These are phyloP conservation scores for Automeris io DNA, from an alignment of 2,888 invertebrate species.

Conservation along the genomic window DNA sequence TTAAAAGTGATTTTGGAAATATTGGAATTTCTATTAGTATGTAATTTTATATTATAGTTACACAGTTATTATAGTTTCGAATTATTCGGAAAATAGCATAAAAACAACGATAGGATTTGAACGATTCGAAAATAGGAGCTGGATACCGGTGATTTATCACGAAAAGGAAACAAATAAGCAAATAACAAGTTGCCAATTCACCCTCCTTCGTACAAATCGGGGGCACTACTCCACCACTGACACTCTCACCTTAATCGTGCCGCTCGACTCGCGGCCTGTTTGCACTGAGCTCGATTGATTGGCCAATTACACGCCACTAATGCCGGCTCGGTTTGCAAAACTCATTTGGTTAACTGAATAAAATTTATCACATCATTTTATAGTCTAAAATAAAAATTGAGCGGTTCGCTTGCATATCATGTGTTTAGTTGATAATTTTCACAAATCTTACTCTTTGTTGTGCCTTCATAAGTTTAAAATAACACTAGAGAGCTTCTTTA, in stretches of 20 bases:
- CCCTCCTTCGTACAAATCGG: constrained; percentile 23
- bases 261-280: constrained; percentile 32
- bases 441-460: too few relatives aligned
- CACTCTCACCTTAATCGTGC: constrained; percentile 42
- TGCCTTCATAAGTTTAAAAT: too few relatives aligned
- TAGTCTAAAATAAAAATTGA: neutral
- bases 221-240: constrained; percentile 17
- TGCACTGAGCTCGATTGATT: constrained; percentile 50
- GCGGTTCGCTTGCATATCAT: too few relatives aligned
- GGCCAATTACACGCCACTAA: constrained; percentile 56
- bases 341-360: constrained; percentile 22
- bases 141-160: neutral
- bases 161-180: constrained; percentile 3
- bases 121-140: neutral
- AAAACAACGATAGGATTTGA: too few relatives aligned
- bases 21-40: too few relatives aligned
- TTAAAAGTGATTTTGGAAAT: too few relatives aligned
- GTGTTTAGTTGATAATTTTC: too few relatives aligned
- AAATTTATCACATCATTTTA: constrained; percentile 19
- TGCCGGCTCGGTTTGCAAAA: constrained; percentile 24
- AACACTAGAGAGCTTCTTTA: too few relatives aligned
- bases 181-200: constrained; percentile 5
- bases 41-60: too few relatives aligned
- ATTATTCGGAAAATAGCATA: too few relatives aligned
- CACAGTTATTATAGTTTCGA: too few relatives aligned